Base-by-base conservation (phyloP, 2,888 invertebrate genomes). In the Aphodius granarius region DNA sequence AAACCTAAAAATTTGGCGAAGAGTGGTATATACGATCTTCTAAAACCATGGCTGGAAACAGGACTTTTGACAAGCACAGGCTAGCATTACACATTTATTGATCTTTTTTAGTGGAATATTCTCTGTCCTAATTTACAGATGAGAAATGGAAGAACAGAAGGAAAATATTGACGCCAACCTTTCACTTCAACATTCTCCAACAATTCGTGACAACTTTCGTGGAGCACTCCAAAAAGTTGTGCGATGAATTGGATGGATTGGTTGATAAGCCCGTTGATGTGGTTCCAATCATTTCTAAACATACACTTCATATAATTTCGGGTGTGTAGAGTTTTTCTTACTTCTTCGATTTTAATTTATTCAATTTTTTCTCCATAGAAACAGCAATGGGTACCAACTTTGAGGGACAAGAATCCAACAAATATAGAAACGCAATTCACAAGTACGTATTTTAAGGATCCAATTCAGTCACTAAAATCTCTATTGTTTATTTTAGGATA, bases 301-400 rank as follows among this genome's bases (percentile, higher is more conserved):
- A 22, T 16, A 63, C 65, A 5, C 65, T 74, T 16, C 17, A 6
- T 13, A 71, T 21, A 19, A 65, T 74, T 63, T 74, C 65, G 64
- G 83, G 82, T 18, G 23, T 18, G 19, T 43, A 43, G 13, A 9
- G 13, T 6, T 43, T 13, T 9, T 43, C 6, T 13, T n/a, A n/a
- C n/a, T n/a, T n/a, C n/a, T 43, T 43, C 6, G 6, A 43, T 9
- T 43, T 2, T 43, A 43, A 43, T 1, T 43, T 43, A 43, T 43
- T 6, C 6, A 23, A 43, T 65, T 43, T 76, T 75, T 63, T 74
- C 71, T 77, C 84, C 86, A 74, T 80, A 90, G 90, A 91, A 88
- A 90, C 91, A 18, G 93, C 94, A 0, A 92, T 95, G 92, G 95
- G 94, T 2, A 89, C 91, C 0, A 88, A 89, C 75, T 86, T 94